Evolutionary conservation across 2,797 vertebrate genomes (phyloP).

Genomic region (Gobio occitaniae): DNA sequence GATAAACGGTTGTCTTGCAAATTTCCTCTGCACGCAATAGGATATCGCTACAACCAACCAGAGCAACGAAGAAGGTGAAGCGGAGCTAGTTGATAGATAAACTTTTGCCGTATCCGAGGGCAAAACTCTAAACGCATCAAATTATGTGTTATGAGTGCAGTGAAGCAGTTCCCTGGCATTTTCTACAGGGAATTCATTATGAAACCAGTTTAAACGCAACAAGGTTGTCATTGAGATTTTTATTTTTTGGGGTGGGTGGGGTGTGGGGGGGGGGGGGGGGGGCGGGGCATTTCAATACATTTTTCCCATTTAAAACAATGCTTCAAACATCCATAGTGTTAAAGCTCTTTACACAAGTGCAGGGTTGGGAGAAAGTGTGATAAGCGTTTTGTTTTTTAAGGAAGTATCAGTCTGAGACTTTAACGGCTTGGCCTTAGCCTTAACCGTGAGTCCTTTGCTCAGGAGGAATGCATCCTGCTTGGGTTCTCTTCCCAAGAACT

Average conservation of each 20-base stretch:
- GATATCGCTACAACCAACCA: no score
- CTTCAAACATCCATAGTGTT: slow-evolving; percentile 18
- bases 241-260: slow-evolving; percentile 4
- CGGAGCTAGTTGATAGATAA: no score
- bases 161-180: background rate
- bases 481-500: slow-evolving; percentile 91
- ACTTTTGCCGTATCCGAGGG: no score
- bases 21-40: no score
- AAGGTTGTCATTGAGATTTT: slow-evolving; percentile 14
- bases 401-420: slow-evolving; percentile 32
- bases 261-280: no score
- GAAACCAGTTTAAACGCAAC: slow-evolving; percentile 21
- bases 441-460: slow-evolving; percentile 90
- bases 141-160: slow-evolving; percentile 22
- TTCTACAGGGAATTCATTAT: background rate
- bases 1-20: no score
- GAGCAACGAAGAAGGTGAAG: no score
- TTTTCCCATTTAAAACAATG: slow-evolving; percentile 52
- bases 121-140: no score
- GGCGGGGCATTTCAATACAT: slow-evolving; percentile 31
- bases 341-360: slow-evolving; percentile 15
- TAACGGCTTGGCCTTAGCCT: slow-evolving; percentile 19
- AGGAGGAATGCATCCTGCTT: slow-evolving; percentile 93
- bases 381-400: background rate
- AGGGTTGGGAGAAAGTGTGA: background rate